Conservation (phyloP, 1,140 invertebrate species). For the Elymnias hypermnestra region DNA sequence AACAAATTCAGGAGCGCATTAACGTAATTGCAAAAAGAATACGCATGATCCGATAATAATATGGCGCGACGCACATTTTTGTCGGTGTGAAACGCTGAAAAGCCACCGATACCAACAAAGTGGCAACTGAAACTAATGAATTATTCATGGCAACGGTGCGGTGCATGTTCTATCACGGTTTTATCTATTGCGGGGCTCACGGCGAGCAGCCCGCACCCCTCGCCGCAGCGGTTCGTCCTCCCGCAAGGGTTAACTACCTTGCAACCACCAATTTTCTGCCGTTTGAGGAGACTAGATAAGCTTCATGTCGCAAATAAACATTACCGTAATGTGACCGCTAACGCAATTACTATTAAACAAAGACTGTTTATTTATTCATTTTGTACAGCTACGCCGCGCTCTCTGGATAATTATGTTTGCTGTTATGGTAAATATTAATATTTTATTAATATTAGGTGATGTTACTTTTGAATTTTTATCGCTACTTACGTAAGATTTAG, state of each 20-base stretch:
- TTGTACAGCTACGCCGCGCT: slow-evolving; percentile 25
- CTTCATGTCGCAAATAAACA: slow-evolving; percentile 62
- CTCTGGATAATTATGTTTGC: slow-evolving; percentile 33
- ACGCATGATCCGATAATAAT: slow-evolving; percentile 56
- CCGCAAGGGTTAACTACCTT: slow-evolving; percentile 72
- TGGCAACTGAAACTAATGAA: slow-evolving; percentile 75
- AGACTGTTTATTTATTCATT: slow-evolving; percentile 40
- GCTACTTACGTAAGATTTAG: not conserved
- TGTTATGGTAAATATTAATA: slow-evolving; percentile 16
- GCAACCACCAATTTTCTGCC: slow-evolving; percentile 67
- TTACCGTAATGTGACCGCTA: slow-evolving; percentile 61
- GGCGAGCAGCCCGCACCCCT: slow-evolving; percentile 39
- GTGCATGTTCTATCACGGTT: slow-evolving; percentile 76
- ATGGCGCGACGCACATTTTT: slow-evolving; percentile 64
- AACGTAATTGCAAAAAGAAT: slow-evolving; percentile 19
- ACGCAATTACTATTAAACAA: slow-evolving; percentile 52
- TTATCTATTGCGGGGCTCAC: slow-evolving; percentile 70
- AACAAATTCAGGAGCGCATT: slow-evolving; percentile 16
- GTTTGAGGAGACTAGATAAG: slow-evolving; percentile 72
- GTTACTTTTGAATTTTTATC: slow-evolving; percentile 2
- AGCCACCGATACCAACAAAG: slow-evolving; percentile 72
- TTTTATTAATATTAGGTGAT: slow-evolving; percentile 6
- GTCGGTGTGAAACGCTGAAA: slow-evolving; percentile 70
- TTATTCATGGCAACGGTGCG: slow-evolving; percentile 70
- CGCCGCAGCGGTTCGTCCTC: slow-evolving; percentile 24